Base-by-base conservation (phyloP, 2,888 invertebrate genomes). In the Fissipunctia ypsillon region DNA sequence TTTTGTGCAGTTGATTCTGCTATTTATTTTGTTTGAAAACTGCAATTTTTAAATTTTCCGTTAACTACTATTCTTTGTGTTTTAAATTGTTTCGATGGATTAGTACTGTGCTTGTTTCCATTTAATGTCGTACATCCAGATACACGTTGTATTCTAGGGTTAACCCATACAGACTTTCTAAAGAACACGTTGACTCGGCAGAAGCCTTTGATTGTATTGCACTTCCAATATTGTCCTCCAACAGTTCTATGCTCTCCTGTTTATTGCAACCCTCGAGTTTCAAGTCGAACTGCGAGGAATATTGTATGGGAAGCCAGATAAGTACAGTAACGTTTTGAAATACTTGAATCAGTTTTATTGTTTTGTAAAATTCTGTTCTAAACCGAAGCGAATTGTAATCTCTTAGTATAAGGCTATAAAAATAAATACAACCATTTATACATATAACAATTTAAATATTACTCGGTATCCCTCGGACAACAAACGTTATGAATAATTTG, bases 191-290 rank as follows among this genome's bases (percentile, higher is more conserved):
- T 50, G 78, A 80, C 68, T 81, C 48, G 52, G 73, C 75, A 57
- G 52, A 68, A 69, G 70, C 59, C 31, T 81, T 75, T 79, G 64
- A 84, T 86, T 56, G 76, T 61, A 82, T 86, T 76, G 41, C 83
- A 48, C 74, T 73, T 69, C 63, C 81, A 83, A 84, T 80, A 81
- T 79, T 72, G 52, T 67, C 16, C 38, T 16, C 28, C 38, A 63
- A 35, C 28, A 69, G 16, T 57, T 66, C 22, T 57, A 38, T 35
- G 7, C 28, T 63, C 12, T 45, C 16, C n/a, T 48, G 31, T 66
- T 71, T 63, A 61, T 72, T 56, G 10, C 25, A 38, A 50, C 16
- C 25, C 59, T 48, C 16, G 7, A 28, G 22, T 61, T 45, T 52
- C 10, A 7, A 43, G 16, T 45, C 10, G 9, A 65, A n/a, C 0